Evolutionary conservation across 1,140 invertebrate genomes (phyloP), one percentile per base, ranked within the genome.

Genomic region (Drosophila nannoptera): DNA sequence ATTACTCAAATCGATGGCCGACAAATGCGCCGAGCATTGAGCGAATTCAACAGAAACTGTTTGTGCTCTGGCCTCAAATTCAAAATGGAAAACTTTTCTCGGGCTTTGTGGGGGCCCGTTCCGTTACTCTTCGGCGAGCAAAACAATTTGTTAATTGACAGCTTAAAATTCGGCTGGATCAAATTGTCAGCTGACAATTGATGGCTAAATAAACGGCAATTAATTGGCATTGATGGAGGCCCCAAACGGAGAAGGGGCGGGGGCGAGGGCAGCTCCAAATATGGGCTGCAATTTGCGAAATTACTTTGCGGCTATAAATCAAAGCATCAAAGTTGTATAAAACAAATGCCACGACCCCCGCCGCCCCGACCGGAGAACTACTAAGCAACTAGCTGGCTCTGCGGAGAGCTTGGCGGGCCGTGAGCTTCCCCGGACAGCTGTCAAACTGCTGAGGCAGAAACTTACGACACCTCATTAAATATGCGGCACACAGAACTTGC

Each of bases 201-300:
- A 82, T 83, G 78, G 75, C 68, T 56, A 64, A 75, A 75, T 83
- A 82, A 82, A 73, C 70, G 68, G 48, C 75, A 78, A 78, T 82
- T 82, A 82, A 83, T 73, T 83, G 78, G 73, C 78, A 75, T 75
- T 82, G 78, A 82, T 83, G 75, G 77, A 82, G 46, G 68, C 7
- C 33, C 7, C 4, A 0, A 14, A 16, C n/a, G 16, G n/a, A 1
- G 11, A 0, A 4, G 49, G n/a, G 7, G 8, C 6, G 29, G 40
- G 2, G 40, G n/a, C 32, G 0, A 8, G 1, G 49, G 12, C 36
- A 3, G 40, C 11, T 4, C n/a, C 4, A 40, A 35, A 29, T 9
- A 9, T 45, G 53, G 14, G 32, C 31, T 54, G 68, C 68, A 52
- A 60, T 77, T 80, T 77, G 73, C 9, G 46, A 65, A 80, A 80